Evolutionary conservation across 2,888 invertebrate species (phyloP).

Genomic region (Trilocha varians): DNA sequence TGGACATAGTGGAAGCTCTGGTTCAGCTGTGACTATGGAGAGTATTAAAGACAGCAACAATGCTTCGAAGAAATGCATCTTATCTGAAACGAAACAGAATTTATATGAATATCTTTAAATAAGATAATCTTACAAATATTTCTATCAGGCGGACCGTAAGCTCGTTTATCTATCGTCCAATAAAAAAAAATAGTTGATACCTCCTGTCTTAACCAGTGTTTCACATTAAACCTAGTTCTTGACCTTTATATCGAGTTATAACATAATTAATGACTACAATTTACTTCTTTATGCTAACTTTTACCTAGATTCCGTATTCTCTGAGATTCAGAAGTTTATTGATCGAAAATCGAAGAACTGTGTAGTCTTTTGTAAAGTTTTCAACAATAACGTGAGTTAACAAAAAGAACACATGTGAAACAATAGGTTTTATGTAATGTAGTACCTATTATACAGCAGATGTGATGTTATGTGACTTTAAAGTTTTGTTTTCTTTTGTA

Average conservation of each 20-base stretch:
- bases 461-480: not conserved
- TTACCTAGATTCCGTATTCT: too few species aligned
- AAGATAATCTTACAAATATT: not conserved
- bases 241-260: too few species aligned
- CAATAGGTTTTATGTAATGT: slow-evolving; percentile 14
- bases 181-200: too few species aligned
- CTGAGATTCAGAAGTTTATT: too few species aligned
- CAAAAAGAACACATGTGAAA: slow-evolving; percentile 9
- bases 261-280: too few species aligned
- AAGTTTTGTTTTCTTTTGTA: not conserved
- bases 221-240: too few species aligned
- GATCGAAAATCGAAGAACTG: too few species aligned
- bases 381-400: not conserved
- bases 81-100: slow-evolving; percentile 23
- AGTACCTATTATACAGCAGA: slow-evolving; percentile 4
- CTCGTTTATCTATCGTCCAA: too few species aligned
- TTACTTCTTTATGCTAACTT: too few species aligned
- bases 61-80: slow-evolving; percentile 21
- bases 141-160: too few species aligned
- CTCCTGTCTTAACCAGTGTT: too few species aligned
- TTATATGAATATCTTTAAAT: not conserved
- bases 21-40: slow-evolving; percentile 18
- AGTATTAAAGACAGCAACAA: slow-evolving; percentile 19
- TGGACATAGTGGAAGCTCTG: slow-evolving; percentile 51
- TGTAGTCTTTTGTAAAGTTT: slow-evolving; percentile 26